Conservation (phyloP, 2,888 invertebrate genomes). For the Ophioninae sp. region DNA sequence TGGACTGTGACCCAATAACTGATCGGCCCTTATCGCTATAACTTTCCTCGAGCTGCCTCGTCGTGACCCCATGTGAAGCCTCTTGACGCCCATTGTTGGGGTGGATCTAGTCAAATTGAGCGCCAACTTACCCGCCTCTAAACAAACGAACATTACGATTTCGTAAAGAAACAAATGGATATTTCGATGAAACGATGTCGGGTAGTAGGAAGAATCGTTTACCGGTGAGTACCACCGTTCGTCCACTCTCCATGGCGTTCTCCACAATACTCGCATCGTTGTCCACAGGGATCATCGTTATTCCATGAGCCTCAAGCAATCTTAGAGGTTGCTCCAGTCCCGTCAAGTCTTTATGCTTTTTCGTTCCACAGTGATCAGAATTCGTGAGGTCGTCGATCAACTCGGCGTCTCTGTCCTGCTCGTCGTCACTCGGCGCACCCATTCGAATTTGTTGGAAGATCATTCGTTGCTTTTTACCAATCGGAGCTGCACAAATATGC, state of each 20-base stretch:
- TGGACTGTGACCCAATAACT: constrained; percentile 80
- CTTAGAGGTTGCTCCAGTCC: constrained; percentile 82
- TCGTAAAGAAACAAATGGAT: constrained; percentile 13
- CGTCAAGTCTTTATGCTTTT: constrained; percentile 73
- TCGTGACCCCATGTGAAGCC: constrained; percentile 75
- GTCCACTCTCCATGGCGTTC: constrained; percentile 92
- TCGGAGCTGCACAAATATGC: constrained; percentile 60
- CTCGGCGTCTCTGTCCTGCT: constrained; percentile 72
- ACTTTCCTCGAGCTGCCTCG: constrained; percentile 81
- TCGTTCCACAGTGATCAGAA: constrained; percentile 66
- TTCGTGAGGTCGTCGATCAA: constrained; percentile 68
- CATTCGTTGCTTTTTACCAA: constrained; percentile 75
- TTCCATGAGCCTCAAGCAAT: constrained; percentile 92
- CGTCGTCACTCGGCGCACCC: constrained; percentile 70
- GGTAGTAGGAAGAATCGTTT: constrained; percentile 43
- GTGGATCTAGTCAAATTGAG: constrained; percentile 83
- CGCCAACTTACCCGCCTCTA: constrained; percentile 90
- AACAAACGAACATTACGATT: constrained; percentile 18
- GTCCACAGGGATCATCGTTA: constrained; percentile 92
- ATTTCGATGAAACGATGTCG: neutral
- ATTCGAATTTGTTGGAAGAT: constrained; percentile 76
- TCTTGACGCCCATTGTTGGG: constrained; percentile 77
- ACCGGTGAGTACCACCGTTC: constrained; percentile 92
- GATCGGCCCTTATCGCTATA: constrained; percentile 83
- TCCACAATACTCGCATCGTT: constrained; percentile 87